Evolutionary conservation across 2,113 vertebrate genomes (phyloP).

Genomic region (Melanostigma gelatinosum): DNA sequence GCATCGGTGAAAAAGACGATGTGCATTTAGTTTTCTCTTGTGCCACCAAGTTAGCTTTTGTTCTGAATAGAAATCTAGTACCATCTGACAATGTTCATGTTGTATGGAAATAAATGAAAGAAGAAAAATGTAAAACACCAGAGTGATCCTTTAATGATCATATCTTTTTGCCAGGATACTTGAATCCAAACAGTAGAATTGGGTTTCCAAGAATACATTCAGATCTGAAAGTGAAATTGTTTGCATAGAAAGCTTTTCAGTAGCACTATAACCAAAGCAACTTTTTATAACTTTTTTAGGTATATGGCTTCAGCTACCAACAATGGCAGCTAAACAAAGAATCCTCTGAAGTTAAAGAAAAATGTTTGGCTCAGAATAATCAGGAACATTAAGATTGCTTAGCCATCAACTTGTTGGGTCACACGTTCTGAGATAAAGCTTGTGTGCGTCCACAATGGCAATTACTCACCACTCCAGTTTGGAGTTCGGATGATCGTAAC

Average conservation of each 20-base stretch:
- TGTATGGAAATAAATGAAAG: not conserved
- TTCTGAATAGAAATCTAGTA: not conserved
- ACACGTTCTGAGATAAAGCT: not conserved
- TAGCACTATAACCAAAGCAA: constrained; percentile 27
- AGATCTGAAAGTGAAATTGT: constrained; percentile 34
- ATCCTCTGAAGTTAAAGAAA: not conserved
- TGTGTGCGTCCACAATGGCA: not conserved
- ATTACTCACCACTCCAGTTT: not conserved
- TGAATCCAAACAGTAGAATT: constrained; percentile 10
- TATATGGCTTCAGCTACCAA: constrained; percentile 36
- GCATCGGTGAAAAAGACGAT: not conserved
- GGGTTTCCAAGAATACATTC: constrained; percentile 49
- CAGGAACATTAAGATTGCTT: constrained; percentile 39
- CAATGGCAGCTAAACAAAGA: constrained; percentile 46
- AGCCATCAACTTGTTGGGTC: constrained; percentile 23
- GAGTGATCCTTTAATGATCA: constrained; percentile 18
- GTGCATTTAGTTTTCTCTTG: not conserved
- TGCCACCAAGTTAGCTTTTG: not conserved
- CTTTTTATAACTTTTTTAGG: not conserved
- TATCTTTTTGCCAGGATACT: not conserved
- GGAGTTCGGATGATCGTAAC: not conserved
- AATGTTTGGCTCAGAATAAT: constrained; percentile 48
- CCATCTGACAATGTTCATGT: not conserved
- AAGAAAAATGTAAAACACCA: constrained; percentile 22
- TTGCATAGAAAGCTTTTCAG: constrained; percentile 68